Base-by-base conservation (phyloP, 2,113 vertebrate genomes). In the Sinocyclocheilus rhinocerous region DNA sequence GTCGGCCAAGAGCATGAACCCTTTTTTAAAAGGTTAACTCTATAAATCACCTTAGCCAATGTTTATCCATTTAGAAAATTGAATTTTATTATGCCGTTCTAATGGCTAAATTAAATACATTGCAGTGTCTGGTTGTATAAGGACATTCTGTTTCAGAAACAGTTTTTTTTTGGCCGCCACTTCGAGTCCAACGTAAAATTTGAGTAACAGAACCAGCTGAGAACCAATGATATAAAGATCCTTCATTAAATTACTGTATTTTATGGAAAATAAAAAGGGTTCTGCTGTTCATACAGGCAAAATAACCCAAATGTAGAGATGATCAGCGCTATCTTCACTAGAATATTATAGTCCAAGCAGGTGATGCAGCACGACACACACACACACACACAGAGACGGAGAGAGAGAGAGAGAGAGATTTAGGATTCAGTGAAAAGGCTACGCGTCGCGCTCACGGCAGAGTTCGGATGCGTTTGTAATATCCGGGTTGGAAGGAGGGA, bases 401-500 rank as follows among this genome's bases (percentile, higher is more conserved):
- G 18, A 22, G 16, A 10, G 16, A n/a, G 7, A 39, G 18, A 73
- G 70, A 75, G 72, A 45, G 72, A 42, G 10, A n/a, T 6, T n/a
- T 6, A 20, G 33, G 4, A 59, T 59, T 59, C 57, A 10, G 29
- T 59, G 11, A 59, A 59, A 29, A 13, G 45, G 18, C 65, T 15
- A 0, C 57, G 72, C 83, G 52, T 61, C 39, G 55, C 69, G 20
- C 3, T 12, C 36, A 24, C 52, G 50, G 83, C 88, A 86, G 90
- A 77, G 33, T 67, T 39, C 73, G n/a, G 84, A 87, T 50, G 73
- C 67, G 86, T 63, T 83, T 89, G 92, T 92, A 91, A 93, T 86
- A 90, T 94, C 93, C 93, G 93, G 92, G 91, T 81, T 81, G 90
- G 55, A 45, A 45, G 55, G 84, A 90, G 93, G 88, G 94, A 93